Percentiles rank a stretch among this genome's conserved stretches.
Conservation (phyloP, 2,113 vertebrate species). For the Oreochromis spilurus region DNA sequence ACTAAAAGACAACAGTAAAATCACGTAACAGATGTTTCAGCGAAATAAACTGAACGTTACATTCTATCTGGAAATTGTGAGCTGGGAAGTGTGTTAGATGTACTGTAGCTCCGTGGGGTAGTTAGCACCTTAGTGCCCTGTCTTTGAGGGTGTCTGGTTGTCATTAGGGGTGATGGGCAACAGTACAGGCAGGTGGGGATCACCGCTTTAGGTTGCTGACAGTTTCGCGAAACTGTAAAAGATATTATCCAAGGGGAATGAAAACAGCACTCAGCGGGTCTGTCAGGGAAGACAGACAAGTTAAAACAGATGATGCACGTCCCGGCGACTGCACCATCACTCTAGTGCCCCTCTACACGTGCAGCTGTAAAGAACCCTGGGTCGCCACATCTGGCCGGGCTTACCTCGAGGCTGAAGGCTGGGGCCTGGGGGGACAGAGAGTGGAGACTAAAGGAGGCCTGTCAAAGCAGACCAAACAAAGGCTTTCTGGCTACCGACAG, state of each 20-base stretch:
- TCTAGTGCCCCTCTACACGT: conserved; percentile 30
- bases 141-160: conserved; percentile 58
- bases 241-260: conserved; percentile 68
- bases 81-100: background rate
- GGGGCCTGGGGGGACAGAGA: conserved; percentile 43
- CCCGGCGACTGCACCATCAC: conserved; percentile 37
- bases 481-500: conserved; percentile 35
- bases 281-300: conserved; percentile 71
- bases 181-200: conserved; percentile 55
- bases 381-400: conserved; percentile 69
- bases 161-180: conserved; percentile 61
- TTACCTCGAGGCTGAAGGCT: conserved; percentile 60
- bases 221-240: conserved; percentile 72
- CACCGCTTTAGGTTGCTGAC: conserved; percentile 43
- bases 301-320: conserved; percentile 71
- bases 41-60: conserved; percentile 15
- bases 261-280: conserved; percentile 67
- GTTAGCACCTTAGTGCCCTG: conserved; percentile 54
- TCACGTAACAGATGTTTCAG: background rate
- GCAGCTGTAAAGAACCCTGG: conserved; percentile 58
- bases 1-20: background rate
- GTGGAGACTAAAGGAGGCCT: conserved; percentile 53
- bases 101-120: conserved; percentile 23
- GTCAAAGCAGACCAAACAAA: conserved; percentile 63
- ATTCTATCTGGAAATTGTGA: conserved; percentile 23